Conservation (phyloP, 2,888 invertebrate genomes). For the Gymnocheta viridis region DNA sequence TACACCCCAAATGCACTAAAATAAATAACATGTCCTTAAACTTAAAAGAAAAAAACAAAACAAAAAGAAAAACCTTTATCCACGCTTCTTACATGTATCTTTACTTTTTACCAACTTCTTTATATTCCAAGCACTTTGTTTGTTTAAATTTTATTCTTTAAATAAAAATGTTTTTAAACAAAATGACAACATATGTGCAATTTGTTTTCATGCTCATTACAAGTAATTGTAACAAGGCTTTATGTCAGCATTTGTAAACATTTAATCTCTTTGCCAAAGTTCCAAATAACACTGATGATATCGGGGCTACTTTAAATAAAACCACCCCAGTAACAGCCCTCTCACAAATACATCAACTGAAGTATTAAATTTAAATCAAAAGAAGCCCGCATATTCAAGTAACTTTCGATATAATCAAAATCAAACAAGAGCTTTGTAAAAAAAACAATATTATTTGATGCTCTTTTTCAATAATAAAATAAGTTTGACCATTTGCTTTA, state of each 20-base stretch:
- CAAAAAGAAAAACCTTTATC: no score
- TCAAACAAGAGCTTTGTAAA: not conserved
- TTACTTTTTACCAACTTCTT: not conserved
- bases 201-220: conserved; percentile 66
- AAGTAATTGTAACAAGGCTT: conserved; percentile 48
- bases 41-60: no score
- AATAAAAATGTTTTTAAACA: not conserved
- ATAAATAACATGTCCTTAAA: no score
- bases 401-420: conserved; percentile 42
- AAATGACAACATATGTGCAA: conserved; percentile 47
- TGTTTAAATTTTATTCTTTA: not conserved
- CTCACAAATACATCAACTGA: not conserved
- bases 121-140: not conserved
- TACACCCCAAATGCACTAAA: no score
- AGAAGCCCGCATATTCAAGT: conserved; percentile 54
- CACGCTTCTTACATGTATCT: not conserved
- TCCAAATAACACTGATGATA: conserved; percentile 42
- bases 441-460: conserved; percentile 24
- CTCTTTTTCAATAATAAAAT: conserved; percentile 43
- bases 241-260: conserved; percentile 19
- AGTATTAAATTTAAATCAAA: not conserved
- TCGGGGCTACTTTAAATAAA: not conserved
- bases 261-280: conserved; percentile 46
- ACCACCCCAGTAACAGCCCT: conserved; percentile 12
- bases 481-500: conserved; percentile 41